Evolutionary conservation across 2,113 vertebrate genomes (phyloP).

Genomic region (Speoplatyrhinus poulsoni): DNA sequence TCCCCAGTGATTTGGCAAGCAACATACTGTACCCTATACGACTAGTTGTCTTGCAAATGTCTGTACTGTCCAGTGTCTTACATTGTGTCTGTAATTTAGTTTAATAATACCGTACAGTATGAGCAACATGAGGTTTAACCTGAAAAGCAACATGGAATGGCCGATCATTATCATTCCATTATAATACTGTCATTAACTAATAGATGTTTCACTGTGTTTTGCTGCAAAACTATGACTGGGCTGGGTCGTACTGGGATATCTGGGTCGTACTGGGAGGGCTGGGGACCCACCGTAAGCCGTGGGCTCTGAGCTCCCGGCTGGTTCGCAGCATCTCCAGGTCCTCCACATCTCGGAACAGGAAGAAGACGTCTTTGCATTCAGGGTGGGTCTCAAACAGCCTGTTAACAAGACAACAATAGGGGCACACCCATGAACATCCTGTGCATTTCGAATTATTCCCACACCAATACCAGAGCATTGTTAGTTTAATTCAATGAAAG

Average conservation of each 20-base stretch:
- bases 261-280: not conserved
- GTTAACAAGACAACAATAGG: conserved; percentile 59
- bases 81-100: not conserved
- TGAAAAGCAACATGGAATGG: not conserved
- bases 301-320: conserved; percentile 76
- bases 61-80: not conserved
- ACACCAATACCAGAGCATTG: conserved; percentile 10
- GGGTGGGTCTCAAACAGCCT: conserved; percentile 84
- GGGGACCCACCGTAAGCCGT: conserved; percentile 75
- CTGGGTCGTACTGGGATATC: not conserved
- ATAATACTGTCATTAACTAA: no score
- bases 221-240: not conserved
- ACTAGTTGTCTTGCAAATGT: not conserved
- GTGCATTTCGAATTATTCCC: conserved; percentile 8
- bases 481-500: no score
- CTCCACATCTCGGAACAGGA: conserved; percentile 80
- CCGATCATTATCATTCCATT: no score
- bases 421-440: conserved; percentile 35
- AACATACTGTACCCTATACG: not conserved
- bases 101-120: not conserved
- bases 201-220: no score
- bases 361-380: conserved; percentile 83
- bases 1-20: conserved; percentile 10
- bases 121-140: not conserved
- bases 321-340: conserved; percentile 76